Conservation (phyloP, 1,140 invertebrate genomes). For the Drosophila dunni region DNA sequence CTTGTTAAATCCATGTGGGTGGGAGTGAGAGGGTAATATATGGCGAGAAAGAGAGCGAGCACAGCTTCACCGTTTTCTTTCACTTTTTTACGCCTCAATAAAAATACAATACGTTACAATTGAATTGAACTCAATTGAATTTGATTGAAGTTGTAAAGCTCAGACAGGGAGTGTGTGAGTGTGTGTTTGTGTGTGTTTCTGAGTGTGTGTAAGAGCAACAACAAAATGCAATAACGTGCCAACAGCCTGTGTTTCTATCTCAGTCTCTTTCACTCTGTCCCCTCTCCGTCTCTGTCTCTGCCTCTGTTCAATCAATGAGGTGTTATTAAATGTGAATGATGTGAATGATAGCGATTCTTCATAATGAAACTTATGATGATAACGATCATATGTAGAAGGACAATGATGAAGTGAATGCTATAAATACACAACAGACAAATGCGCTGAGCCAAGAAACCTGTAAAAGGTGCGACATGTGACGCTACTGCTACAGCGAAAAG, state of each 20-base stretch:
- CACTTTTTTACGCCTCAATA: slow-evolving; percentile 79
- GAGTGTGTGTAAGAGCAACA: slow-evolving; percentile 38
- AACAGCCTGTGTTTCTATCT: slow-evolving; percentile 21
- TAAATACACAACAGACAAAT: slow-evolving; percentile 71
- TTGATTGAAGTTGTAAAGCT: slow-evolving; percentile 83
- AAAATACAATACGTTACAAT: slow-evolving; percentile 84
- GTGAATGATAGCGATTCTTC: slow-evolving; percentile 48
- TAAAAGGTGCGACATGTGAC: slow-evolving; percentile 21
- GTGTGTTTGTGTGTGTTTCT: slow-evolving; percentile 20
- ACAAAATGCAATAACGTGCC: slow-evolving; percentile 73
- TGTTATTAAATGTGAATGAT: slow-evolving; percentile 52
- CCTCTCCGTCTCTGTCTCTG: background rate
- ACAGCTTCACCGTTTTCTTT: slow-evolving; percentile 39
- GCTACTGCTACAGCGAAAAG: too few relatives aligned
- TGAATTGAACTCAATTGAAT: slow-evolving; percentile 84
- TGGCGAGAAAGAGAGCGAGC: background rate
- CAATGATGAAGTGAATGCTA: slow-evolving; percentile 60
- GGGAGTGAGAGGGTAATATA: background rate
- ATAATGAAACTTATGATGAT: slow-evolving; percentile 17
- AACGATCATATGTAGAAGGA: slow-evolving; percentile 18
- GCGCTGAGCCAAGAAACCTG: slow-evolving; percentile 16
- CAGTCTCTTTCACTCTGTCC: background rate
- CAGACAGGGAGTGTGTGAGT: slow-evolving; percentile 51
- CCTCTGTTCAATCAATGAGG: slow-evolving; percentile 41
- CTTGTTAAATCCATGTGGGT: slow-evolving; percentile 68